Conservation (phyloP, 2,113 vertebrate species). For the Cyphomyrus discorhynchus region DNA sequence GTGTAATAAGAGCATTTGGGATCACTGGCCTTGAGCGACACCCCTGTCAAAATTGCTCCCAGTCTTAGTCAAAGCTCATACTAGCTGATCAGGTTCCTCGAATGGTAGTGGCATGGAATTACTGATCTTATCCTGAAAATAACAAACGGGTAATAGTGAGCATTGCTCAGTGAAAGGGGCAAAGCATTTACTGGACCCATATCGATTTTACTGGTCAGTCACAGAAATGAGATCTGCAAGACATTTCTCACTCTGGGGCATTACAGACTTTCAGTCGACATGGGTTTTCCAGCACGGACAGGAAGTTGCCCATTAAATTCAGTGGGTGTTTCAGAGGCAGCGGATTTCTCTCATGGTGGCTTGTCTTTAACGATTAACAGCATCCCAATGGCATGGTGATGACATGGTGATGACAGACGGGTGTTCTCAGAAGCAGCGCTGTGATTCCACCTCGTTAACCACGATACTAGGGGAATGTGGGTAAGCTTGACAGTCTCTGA, state of each 20-base stretch:
- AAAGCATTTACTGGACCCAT: constrained; percentile 37
- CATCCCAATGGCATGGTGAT: not conserved
- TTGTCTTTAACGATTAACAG: not conserved
- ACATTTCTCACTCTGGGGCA: constrained; percentile 34
- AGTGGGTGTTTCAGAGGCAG: not conserved
- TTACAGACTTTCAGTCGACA: not conserved
- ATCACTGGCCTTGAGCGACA: not conserved
- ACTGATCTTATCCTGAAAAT: constrained; percentile 49
- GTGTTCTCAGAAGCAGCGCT: not conserved
- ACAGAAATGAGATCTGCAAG: constrained; percentile 25
- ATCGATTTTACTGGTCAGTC: constrained; percentile 39
- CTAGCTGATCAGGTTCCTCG: constrained; percentile 12
- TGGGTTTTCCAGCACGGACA: not conserved
- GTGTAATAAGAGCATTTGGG: too few relatives aligned
- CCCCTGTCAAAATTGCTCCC: too few relatives aligned
- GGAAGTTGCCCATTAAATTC: not conserved
- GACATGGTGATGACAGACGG: not conserved
- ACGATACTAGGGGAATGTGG: not conserved
- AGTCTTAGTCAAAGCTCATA: not conserved
- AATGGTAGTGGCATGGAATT: constrained; percentile 34
- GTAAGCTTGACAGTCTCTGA: not conserved
- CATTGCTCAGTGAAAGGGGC: constrained; percentile 37
- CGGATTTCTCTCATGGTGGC: not conserved
- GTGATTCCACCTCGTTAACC: not conserved
- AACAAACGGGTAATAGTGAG: constrained; percentile 44